Conservation (phyloP, 1,140 invertebrate species). For the Proales similis region DNA sequence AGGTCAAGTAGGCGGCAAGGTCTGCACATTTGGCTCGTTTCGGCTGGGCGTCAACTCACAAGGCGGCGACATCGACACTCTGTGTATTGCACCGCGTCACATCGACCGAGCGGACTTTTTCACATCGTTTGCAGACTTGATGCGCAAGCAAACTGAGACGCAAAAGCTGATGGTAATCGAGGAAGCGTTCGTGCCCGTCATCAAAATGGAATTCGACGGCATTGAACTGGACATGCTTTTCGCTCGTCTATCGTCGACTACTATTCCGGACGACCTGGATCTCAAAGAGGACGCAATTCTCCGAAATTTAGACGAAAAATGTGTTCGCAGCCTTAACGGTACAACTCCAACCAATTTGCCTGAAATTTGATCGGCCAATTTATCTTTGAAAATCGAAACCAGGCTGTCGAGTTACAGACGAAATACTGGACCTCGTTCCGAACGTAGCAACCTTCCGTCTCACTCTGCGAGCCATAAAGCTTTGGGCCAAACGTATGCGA, state of each 20-base stretch:
- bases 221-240: constrained; percentile 98
- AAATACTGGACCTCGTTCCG: constrained; percentile 88
- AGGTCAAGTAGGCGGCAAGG: constrained; percentile 75
- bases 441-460: constrained; percentile 87
- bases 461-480: constrained; percentile 87
- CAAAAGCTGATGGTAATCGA: constrained; percentile 70
- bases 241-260: constrained; percentile 80
- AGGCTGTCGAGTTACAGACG: constrained; percentile 86
- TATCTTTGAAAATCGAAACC: background rate
- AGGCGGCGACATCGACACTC: constrained; percentile 96
- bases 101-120: constrained; percentile 91
- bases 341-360: too few relatives aligned
- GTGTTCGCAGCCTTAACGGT: constrained; percentile 88
- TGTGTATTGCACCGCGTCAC: constrained; percentile 92
- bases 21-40: constrained; percentile 97
- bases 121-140: constrained; percentile 78
- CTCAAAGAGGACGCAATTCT: constrained; percentile 80
- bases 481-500: constrained; percentile 83
- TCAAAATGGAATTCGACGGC: constrained; percentile 97
- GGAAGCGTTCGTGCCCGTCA: constrained; percentile 94
- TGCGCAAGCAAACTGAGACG: constrained; percentile 79
- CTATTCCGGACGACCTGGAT: constrained; percentile 75
- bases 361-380: background rate
- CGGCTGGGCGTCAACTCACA: constrained; percentile 74
- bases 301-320: constrained; percentile 91